These are phyloP conservation scores for Hippocampus guttulatus DNA, from an alignment of 2,113 vertebrate genomes.

Conservation along the genomic window DNA sequence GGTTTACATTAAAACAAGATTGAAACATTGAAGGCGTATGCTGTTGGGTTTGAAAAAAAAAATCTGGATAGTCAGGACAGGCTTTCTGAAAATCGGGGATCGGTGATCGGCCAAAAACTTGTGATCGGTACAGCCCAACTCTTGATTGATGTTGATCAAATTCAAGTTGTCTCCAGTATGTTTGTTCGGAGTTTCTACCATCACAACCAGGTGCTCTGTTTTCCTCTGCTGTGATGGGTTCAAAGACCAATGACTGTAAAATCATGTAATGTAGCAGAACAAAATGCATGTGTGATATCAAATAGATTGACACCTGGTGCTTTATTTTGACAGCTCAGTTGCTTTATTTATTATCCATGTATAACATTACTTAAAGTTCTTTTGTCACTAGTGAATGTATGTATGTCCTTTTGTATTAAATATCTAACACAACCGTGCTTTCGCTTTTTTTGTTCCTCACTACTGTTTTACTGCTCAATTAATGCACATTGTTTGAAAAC, in stretches of 20 bases:
- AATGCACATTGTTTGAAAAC: slow-evolving; percentile 13
- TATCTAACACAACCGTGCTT: background rate
- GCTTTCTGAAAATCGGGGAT: too few relatives aligned
- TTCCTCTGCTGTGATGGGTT: slow-evolving; percentile 2
- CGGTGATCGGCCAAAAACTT: too few relatives aligned
- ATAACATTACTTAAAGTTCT: background rate
- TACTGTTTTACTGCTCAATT: slow-evolving; percentile 13
- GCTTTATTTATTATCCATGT: slow-evolving; percentile 25
- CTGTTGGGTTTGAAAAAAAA: too few relatives aligned
- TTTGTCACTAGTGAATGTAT: slow-evolving; percentile 31
- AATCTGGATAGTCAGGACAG: too few relatives aligned
- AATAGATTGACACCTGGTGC: background rate
- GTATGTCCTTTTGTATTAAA: slow-evolving; percentile 3
- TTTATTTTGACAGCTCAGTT: background rate
- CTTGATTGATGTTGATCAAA: background rate
- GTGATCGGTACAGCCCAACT: too few relatives aligned
- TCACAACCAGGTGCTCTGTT: background rate
- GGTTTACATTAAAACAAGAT: too few relatives aligned
- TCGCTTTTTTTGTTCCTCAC: slow-evolving; percentile 1
- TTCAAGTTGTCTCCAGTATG: background rate
- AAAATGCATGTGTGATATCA: background rate
- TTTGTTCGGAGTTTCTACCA: background rate
- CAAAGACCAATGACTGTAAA: background rate
- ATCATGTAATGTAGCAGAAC: background rate
- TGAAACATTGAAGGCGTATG: too few relatives aligned